A percentile compares a stretch with the other conserved stretches of the same genome.
phyloP scores from a whole-genome alignment of 2,888 invertebrate species.

The Diachrysia chrysitis region DNA sequence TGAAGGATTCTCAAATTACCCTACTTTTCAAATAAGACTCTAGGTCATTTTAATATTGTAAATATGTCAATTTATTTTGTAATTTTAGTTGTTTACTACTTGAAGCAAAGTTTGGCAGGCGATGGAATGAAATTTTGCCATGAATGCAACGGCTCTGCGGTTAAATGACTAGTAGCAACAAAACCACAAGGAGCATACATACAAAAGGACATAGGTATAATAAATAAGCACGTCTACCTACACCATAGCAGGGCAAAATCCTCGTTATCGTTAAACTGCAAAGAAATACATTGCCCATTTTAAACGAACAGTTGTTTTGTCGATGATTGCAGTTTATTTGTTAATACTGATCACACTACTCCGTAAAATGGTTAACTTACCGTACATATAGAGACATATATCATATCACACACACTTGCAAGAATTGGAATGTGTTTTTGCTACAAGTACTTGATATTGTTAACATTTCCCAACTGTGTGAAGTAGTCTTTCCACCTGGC shows the following conservation, averaged over 20 bases:
- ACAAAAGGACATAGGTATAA: background rate
- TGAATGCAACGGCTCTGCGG: slow-evolving; percentile 6
- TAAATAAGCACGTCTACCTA: background rate
- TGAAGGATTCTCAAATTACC: slow-evolving; percentile 71
- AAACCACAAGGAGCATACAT: background rate
- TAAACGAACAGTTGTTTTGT: slow-evolving; percentile 67
- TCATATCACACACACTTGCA: background rate
- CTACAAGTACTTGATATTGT: slow-evolving; percentile 26
- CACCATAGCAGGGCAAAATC: slow-evolving; percentile 18
- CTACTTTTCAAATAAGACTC: slow-evolving; percentile 48
- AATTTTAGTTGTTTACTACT: slow-evolving; percentile 1
- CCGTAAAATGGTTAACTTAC: slow-evolving; percentile 20
- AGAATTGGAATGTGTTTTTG: slow-evolving; percentile 8
- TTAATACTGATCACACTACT: slow-evolving; percentile 44
- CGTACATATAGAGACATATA: background rate
- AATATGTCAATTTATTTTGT: slow-evolving; percentile 27
- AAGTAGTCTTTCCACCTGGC: slow-evolving; percentile 40
- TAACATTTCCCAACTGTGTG: slow-evolving; percentile 28
- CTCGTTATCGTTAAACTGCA: slow-evolving; percentile 64
- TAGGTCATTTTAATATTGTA: slow-evolving; percentile 50
- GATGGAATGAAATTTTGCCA: background rate
- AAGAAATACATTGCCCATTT: slow-evolving; percentile 64
- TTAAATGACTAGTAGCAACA: slow-evolving; percentile 16
- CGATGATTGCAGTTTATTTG: slow-evolving; percentile 63
- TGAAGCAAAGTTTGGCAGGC: background rate